Evolutionary conservation across 2,113 vertebrate genomes (phyloP), one percentile per base, ranked within the genome.

Genomic region (Melanerpes aurifrons): DNA sequence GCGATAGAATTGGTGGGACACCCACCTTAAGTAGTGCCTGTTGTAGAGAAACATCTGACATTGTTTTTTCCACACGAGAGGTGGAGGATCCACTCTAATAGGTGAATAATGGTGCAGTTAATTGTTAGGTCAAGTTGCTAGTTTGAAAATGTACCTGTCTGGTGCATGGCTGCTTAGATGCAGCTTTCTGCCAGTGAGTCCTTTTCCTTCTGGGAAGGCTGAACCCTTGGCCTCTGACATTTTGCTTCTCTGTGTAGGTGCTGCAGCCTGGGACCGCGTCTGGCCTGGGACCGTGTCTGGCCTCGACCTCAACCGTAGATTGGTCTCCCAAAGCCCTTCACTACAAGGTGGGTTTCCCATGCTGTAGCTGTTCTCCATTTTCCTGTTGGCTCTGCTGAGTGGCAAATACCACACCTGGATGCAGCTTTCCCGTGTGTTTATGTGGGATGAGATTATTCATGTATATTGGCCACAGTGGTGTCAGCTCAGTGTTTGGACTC

Each of bases 271-370:
- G 32, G 22, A 58, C 56, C 45, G 7, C 47, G 0, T 47, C 70
- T 75, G 66, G 47, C 74, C 21, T 75, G 6, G 32, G 22, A 58
- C 56, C 45, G 7, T 40, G 0, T 47, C 70, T 75, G 66, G 47
- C 74, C 21, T 75, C 2, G 3, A 71, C 14, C 66, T 72, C 70
- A 68, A 48, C 53, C 63, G 61, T 61, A 62, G 69, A 63, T 45
- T 3, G 3, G 25, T 26, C 16, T 79, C 24, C 28, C 0, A 0
- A 66, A 87, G 20, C 14, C 40, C 24, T 57, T 63, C 6, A 0
- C 31, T 37, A 25, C 22, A 26, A 89, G 87, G 82, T 90, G 54
- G 24, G 85, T 90, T 84, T 94, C 61, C 82, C 1, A 0, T 72
- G 25, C 28, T 15, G 1, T 17, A 58, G 47, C 61, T 45, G 1